phyloP scores from a whole-genome alignment of 1,140 invertebrate genomes.

The Sarcophaga peregrina region DNA sequence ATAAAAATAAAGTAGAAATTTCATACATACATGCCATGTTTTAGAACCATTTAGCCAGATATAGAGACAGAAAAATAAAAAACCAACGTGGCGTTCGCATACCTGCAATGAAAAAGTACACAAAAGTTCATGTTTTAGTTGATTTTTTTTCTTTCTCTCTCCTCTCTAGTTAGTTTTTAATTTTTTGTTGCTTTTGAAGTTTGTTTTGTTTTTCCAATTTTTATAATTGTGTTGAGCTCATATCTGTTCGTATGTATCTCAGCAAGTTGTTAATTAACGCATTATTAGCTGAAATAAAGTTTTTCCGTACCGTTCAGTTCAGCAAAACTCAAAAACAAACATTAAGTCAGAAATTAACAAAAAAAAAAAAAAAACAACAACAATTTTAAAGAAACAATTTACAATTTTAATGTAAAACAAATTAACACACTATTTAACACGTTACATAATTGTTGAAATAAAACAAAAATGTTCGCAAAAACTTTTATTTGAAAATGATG shows the following conservation, averaged over 20 bases:
- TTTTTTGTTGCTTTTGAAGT: conserved; percentile 4
- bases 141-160: background rate
- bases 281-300: conserved; percentile 38
- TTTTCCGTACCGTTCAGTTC: background rate
- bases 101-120: conserved; percentile 31
- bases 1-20: background rate
- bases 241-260: background rate
- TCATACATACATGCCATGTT: conserved; percentile 11
- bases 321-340: conserved; percentile 19
- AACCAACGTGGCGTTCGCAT: background rate
- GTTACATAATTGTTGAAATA: background rate
- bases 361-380: background rate
- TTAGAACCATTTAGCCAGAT: conserved; percentile 26
- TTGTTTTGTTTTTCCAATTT: background rate
- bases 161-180: conserved; percentile 14
- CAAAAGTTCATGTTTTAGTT: conserved; percentile 25
- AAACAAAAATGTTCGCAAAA: too few relatives aligned
- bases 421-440: background rate
- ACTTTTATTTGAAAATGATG: too few relatives aligned
- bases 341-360: background rate
- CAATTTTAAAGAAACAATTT: background rate
- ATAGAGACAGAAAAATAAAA: background rate
- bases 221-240: too few relatives aligned
- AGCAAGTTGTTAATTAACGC: conserved; percentile 37
- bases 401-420: background rate